phyloP scores from a whole-genome alignment of 2,113 vertebrate species.

The Ginglymostoma cirratum region DNA sequence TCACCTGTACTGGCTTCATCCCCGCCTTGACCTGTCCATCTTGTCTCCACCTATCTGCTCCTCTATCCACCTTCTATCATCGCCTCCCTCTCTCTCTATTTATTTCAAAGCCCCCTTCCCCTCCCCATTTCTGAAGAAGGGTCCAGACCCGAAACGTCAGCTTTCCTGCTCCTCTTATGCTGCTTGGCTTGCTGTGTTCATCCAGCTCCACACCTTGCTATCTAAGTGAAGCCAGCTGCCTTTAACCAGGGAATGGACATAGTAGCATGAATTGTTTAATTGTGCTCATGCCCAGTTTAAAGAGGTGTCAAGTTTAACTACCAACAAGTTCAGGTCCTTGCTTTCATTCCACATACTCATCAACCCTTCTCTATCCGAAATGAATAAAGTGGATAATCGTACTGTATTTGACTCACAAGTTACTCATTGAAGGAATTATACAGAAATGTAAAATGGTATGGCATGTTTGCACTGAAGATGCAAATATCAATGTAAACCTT shows the following conservation, averaged over 20 bases:
- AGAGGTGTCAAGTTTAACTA: background rate
- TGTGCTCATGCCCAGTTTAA: background rate
- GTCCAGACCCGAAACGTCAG: too few relatives aligned
- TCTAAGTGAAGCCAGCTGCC: too few relatives aligned
- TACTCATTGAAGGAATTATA: background rate
- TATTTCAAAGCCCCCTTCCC: too few relatives aligned
- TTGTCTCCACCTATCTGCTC: too few relatives aligned
- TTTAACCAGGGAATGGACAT: background rate
- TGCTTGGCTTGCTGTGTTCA: too few relatives aligned
- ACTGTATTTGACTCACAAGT: background rate
- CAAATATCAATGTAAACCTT: background rate
- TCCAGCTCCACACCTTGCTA: too few relatives aligned
- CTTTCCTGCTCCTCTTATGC: too few relatives aligned
- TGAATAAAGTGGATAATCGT: background rate
- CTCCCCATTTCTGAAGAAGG: too few relatives aligned
- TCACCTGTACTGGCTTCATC: too few relatives aligned
- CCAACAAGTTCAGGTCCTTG: background rate
- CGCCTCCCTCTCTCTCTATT: too few relatives aligned
- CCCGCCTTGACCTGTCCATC: too few relatives aligned
- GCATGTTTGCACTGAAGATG: background rate
- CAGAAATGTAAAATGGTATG: background rate
- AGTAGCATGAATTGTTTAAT: background rate
- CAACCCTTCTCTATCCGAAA: background rate
- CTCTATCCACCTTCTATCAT: too few relatives aligned
- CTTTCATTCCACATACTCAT: background rate